phyloP scores from a whole-genome alignment of 2,113 vertebrate genomes.

The Rhombomys opimus region DNA sequence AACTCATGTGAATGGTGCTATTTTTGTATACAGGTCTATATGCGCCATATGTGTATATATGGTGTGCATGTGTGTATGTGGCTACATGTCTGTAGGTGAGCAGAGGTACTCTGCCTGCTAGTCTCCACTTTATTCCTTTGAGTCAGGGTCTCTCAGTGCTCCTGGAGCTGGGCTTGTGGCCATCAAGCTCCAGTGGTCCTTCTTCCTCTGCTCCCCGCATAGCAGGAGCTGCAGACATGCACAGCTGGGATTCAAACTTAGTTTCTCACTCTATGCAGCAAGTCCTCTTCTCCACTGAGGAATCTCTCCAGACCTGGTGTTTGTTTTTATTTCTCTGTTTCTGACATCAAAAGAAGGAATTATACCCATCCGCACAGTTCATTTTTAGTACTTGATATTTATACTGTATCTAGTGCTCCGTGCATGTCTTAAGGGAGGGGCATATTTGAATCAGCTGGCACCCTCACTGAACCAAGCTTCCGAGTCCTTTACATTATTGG shows the following conservation, averaged over 20 bases:
- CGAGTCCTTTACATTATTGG: neutral
- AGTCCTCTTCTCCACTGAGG: neutral
- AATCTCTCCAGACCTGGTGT: neutral
- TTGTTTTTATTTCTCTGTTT: neutral
- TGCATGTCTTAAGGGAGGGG: neutral
- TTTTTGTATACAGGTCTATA: neutral
- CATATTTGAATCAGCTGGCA: neutral
- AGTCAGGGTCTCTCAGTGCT: neutral
- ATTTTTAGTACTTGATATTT: neutral
- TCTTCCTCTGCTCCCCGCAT: neutral
- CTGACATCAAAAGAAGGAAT: neutral
- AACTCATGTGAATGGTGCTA: neutral
- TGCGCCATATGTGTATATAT: neutral
- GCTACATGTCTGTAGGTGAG: neutral
- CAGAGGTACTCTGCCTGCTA: neutral
- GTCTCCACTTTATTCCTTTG: neutral
- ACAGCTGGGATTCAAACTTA: too few relatives aligned
- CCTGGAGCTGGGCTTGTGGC: neutral
- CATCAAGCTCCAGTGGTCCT: neutral
- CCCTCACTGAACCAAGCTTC: neutral
- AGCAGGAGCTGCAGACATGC: neutral
- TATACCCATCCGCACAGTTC: neutral
- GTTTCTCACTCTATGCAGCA: too few relatives aligned
- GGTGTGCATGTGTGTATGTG: too few relatives aligned
- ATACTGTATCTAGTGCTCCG: neutral